phyloP scores from a whole-genome alignment of 2,888 invertebrate species.

The Syrista parreyssii region DNA sequence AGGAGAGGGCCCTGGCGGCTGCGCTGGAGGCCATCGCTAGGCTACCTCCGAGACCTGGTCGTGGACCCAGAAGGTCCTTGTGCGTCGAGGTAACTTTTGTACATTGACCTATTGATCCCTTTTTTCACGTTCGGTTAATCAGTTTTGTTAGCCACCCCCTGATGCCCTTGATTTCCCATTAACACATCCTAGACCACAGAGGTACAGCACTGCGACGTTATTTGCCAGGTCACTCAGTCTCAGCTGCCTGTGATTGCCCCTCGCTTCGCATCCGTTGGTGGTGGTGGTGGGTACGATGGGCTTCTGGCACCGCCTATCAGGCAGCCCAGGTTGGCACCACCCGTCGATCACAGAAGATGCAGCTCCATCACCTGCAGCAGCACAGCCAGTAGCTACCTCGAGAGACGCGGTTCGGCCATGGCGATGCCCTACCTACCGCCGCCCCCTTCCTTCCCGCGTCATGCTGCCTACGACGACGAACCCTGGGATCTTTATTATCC shows the following conservation, averaged over 20 bases:
- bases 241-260: slow-evolving; percentile 50
- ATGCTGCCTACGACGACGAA: slow-evolving; percentile 60
- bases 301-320: slow-evolving; percentile 75
- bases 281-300: slow-evolving; percentile 78
- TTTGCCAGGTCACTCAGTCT: slow-evolving; percentile 43
- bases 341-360: slow-evolving; percentile 71
- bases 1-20: slow-evolving; percentile 79
- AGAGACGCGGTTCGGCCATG: slow-evolving; percentile 83
- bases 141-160: neutral
- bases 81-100: slow-evolving; percentile 71
- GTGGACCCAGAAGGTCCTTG: slow-evolving; percentile 73
- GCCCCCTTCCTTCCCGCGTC: slow-evolving; percentile 65
- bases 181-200: neutral
- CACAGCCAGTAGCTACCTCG: slow-evolving; percentile 85
- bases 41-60: slow-evolving; percentile 63
- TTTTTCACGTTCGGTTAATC: neutral
- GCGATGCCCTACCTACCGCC: slow-evolving; percentile 78
- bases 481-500: slow-evolving; percentile 72
- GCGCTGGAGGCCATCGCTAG: slow-evolving; percentile 76
- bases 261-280: slow-evolving; percentile 73
- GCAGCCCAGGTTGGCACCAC: slow-evolving; percentile 64
- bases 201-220: neutral
- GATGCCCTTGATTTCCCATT: neutral
- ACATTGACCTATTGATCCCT: neutral
- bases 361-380: slow-evolving; percentile 89